phyloP scores from a whole-genome alignment of 2,888 invertebrate species.

The Nemotelus nigrinus region DNA sequence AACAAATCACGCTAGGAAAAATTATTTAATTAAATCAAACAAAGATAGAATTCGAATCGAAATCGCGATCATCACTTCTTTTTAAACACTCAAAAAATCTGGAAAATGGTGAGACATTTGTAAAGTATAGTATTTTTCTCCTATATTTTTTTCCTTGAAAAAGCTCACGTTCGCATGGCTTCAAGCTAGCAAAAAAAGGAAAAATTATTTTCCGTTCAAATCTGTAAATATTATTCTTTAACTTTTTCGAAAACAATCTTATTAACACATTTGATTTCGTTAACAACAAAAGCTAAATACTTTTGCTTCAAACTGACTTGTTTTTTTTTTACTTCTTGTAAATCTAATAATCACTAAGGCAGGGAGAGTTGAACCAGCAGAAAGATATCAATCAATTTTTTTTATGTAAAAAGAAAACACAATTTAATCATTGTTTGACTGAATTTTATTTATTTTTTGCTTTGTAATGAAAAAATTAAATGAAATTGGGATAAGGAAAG shows the following conservation, averaged over 20 bases:
- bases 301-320: background rate
- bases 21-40: no score
- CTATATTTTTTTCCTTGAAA: background rate
- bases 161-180: slow-evolving; percentile 49
- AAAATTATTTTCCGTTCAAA: slow-evolving; percentile 1
- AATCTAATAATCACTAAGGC: no score
- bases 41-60: no score
- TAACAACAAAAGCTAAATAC: slow-evolving; percentile 18
- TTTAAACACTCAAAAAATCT: background rate
- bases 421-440: background rate
- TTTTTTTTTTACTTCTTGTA: slow-evolving; percentile 7
- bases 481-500: slow-evolving; percentile 80
- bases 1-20: no score
- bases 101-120: slow-evolving; percentile 38
- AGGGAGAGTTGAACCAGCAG: no score
- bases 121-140: background rate
- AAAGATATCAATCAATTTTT: no score
- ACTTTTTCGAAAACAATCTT: slow-evolving; percentile 7
- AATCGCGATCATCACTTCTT: no score
- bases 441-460: slow-evolving; percentile 55
- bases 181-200: slow-evolving; percentile 11
- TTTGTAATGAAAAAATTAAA: background rate
- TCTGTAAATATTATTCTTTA: background rate
- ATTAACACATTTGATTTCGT: slow-evolving; percentile 10
- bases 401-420: no score